Evolutionary conservation across 1,140 invertebrate species (phyloP).

Genomic region (Delia radicum): DNA sequence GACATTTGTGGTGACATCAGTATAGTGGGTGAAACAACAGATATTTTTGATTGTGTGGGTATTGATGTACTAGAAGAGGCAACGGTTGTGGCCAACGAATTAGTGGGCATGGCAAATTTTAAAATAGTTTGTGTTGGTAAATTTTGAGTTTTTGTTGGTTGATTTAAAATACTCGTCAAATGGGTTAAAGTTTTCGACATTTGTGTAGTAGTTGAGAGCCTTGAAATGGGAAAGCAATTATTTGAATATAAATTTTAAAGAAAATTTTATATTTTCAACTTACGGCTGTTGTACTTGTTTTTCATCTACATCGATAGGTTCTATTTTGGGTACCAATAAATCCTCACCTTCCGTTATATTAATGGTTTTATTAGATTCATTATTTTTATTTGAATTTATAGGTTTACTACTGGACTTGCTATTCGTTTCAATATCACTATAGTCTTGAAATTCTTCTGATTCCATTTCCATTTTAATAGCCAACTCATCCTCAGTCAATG

Average conservation of each 20-base stretch:
- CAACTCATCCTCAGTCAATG: conserved; percentile 20
- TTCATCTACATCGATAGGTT: conserved; percentile 53
- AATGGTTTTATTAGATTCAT: neutral
- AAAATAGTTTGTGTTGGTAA: neutral
- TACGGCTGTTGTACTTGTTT: neutral
- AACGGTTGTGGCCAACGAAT: neutral
- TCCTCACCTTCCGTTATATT: conserved; percentile 20
- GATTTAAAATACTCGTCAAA: neutral
- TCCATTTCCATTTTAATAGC: conserved; percentile 15
- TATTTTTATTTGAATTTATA: neutral
- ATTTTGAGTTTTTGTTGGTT: neutral
- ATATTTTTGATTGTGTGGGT: neutral
- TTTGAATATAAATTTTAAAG: neutral
- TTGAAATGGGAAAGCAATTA: neutral
- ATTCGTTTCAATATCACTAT: conserved; percentile 1
- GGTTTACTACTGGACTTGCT: conserved; percentile 9
- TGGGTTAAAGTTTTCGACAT: neutral
- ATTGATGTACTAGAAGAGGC: neutral
- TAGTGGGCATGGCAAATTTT: neutral
- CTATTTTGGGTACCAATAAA: conserved; percentile 45
- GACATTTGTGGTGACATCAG: neutral
- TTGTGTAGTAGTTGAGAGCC: neutral
- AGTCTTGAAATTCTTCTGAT: conserved; percentile 19
- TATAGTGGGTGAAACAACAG: neutral
- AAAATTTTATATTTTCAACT: neutral